Evolutionary conservation across 2,888 invertebrate genomes (phyloP), one percentile per base, ranked within the genome.

Genomic region (Lasioglossum lativentre): DNA sequence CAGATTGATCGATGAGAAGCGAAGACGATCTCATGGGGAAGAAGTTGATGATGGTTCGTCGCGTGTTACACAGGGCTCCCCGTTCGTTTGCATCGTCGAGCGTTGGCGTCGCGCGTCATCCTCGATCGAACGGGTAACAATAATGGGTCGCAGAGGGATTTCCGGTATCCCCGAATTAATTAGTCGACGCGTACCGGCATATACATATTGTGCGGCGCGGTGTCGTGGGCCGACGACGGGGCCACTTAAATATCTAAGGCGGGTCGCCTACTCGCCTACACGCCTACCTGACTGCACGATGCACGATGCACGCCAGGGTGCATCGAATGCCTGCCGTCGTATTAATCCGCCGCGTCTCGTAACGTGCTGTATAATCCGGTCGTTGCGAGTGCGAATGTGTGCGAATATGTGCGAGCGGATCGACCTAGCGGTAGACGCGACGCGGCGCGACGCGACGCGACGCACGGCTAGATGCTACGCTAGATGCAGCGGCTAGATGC

Each of bases 331-430:
- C 34, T 66, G 66, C 34, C 38, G 75, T 19, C 30, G 77, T 59
- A 70, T 87, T 78, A 73, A 82, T 85, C 79, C 78, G 71, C 40
- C 14, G 63, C 52, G 77, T 75, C 71, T 73, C 73, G 70, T 76
- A 80, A 80, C 82, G 52, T 45, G 76, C 73, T 30, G 66, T 40
- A 81, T 78, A 88, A 87, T 70, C 73, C 75, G 42, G 59, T 23
- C 66, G 80, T 78, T 72, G 86, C 66, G 68, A 78, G 75, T 52
- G 80, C 47, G 87, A 78, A 76, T 52, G n/a, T n/a, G n/a, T n/a
- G n/a, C n/a, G n/a, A n/a, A 73, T 42, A 80, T 82, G 82, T 59
- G 23, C 19, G 63, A 82, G 79, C n/a, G 79, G 68, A 30, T 38
- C 45, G 23, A 45, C 52, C 59, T 30, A 30, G 27, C 59, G 59